These are phyloP conservation scores for Eretmochelys imbricata DNA, from an alignment of 2,113 vertebrate genomes.

Conservation along the genomic window DNA sequence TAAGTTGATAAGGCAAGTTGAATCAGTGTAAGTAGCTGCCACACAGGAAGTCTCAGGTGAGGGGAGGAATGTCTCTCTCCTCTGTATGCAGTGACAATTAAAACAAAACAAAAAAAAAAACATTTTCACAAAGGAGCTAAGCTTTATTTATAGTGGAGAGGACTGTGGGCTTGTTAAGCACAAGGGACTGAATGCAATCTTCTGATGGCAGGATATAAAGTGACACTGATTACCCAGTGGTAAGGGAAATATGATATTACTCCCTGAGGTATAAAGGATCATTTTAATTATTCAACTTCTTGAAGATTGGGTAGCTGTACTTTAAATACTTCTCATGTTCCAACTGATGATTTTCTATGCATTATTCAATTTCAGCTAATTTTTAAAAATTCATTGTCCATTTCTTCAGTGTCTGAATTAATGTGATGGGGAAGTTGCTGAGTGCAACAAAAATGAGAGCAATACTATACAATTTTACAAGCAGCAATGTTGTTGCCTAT, in stretches of 20 bases:
- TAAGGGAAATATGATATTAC: background rate
- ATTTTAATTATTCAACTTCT: conserved; percentile 3
- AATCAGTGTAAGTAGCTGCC: background rate
- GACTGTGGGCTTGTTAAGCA: background rate
- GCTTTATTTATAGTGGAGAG: background rate
- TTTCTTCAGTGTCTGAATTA: conserved; percentile 34
- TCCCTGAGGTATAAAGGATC: background rate
- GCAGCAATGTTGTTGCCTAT: background rate
- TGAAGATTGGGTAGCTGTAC: background rate
- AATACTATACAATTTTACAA: conserved; percentile 6
- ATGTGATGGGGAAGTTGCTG: background rate
- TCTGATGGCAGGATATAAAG: background rate
- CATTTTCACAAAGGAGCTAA: background rate
- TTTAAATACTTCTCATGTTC: conserved; percentile 28
- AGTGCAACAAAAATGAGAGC: background rate
- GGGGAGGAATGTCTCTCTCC: background rate
- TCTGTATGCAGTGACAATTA: background rate
- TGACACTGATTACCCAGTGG: background rate
- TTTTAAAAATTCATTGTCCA: conserved; percentile 24
- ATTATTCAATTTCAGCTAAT: conserved; percentile 7
- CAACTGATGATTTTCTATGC: background rate
- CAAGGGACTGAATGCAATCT: background rate
- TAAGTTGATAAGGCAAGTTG: background rate
- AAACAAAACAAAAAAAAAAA: background rate
- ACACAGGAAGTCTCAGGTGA: rapidly evolving